These are phyloP conservation scores for Scyliorhinus canicula DNA, from an alignment of 2,797 vertebrate genomes.

Conservation along the genomic window DNA sequence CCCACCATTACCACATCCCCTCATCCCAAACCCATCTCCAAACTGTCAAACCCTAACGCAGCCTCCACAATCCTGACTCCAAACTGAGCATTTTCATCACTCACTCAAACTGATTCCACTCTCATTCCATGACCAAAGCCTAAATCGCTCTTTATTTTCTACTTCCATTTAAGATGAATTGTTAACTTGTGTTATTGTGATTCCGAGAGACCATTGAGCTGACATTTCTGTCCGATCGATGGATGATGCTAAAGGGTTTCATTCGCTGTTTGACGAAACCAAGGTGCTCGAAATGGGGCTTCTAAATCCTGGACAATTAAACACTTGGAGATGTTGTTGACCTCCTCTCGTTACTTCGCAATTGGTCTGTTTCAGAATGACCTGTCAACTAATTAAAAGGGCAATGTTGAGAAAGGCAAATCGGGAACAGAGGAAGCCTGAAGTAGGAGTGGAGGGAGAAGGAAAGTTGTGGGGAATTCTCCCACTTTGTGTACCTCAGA, in stretches of 20 bases:
- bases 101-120: not conserved
- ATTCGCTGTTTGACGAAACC: not conserved
- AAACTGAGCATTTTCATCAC: not conserved
- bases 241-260: not conserved
- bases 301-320: not conserved
- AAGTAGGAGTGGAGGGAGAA: no score
- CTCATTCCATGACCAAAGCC: not conserved
- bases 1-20: not conserved
- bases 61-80: not conserved
- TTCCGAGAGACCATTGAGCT: not conserved
- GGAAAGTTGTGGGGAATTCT: no score
- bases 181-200: not conserved
- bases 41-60: not conserved
- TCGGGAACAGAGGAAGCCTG: not conserved
- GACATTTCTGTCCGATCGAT: not conserved
- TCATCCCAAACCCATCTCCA: no score
- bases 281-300: not conserved
- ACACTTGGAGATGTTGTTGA: not conserved
- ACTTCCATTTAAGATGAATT: no score
- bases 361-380: not conserved
- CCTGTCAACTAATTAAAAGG: not conserved
- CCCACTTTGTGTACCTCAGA: no score
- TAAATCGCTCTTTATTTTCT: not conserved
- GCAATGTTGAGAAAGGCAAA: not conserved
- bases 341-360: not conserved